Percentiles rank a stretch among this genome's conserved stretches.
phyloP scores from a whole-genome alignment of 2,113 vertebrate species.

The Ameiurus melas region DNA sequence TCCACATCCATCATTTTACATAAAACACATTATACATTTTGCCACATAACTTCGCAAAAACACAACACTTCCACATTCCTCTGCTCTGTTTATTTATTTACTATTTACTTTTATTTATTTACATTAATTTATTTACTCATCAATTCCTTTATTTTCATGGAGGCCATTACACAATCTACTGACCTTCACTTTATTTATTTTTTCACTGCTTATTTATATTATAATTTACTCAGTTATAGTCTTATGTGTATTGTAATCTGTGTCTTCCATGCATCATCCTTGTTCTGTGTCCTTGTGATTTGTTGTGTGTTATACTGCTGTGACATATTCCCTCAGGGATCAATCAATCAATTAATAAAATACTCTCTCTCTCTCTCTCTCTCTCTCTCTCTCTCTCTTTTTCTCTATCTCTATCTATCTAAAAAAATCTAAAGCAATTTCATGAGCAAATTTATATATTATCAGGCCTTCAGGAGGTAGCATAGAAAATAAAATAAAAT shows the following conservation, averaged over 20 bases:
- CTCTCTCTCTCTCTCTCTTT: background rate
- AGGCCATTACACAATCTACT: background rate
- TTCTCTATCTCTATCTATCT: no score
- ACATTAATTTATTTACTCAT: no score
- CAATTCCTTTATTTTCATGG: background rate
- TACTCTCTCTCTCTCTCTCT: background rate
- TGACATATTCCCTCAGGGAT: background rate
- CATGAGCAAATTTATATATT: no score
- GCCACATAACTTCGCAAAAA: background rate
- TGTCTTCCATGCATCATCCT: background rate
- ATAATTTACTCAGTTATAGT: background rate
- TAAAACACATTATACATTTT: background rate
- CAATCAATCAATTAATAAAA: no score
- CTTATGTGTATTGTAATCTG: background rate
- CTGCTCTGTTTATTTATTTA: background rate
- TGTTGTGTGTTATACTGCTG: background rate
- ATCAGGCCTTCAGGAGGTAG: no score
- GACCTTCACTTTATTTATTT: background rate
- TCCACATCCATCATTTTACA: background rate
- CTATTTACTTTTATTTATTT: no score
- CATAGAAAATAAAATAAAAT: no score
- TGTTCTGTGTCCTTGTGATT: background rate
- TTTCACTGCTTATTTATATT: background rate
- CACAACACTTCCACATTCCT: background rate
- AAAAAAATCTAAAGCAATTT: no score